Conservation (phyloP, 2,113 vertebrate genomes). For the Solea solea region DNA sequence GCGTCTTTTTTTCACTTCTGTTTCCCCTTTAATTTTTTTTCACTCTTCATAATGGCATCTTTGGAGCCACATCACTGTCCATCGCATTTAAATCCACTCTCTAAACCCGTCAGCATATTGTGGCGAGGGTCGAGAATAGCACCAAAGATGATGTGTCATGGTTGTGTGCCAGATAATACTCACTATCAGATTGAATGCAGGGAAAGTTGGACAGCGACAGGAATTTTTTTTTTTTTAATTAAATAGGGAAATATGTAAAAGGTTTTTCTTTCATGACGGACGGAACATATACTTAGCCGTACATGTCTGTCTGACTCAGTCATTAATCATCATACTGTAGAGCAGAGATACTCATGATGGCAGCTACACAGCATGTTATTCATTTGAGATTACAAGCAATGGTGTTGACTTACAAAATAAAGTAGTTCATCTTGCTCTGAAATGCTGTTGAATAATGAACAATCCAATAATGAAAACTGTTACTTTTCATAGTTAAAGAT, state of each 20-base stretch:
- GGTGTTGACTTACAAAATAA: too few species aligned
- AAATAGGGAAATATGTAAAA: slow-evolving; percentile 61
- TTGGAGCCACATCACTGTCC: slow-evolving; percentile 16
- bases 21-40: slow-evolving; percentile 27
- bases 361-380: too few species aligned
- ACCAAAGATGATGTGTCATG: slow-evolving; percentile 42
- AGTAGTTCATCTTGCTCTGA: too few species aligned
- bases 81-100: slow-evolving; percentile 46
- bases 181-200: slow-evolving; percentile 43
- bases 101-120: slow-evolving; percentile 39
- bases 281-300: slow-evolving; percentile 1
- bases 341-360: background rate
- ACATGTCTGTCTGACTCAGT: background rate
- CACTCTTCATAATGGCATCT: slow-evolving; percentile 14
- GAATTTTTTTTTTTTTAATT: slow-evolving; percentile 38
- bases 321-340: background rate
- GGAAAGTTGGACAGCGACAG: slow-evolving; percentile 56
- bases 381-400: too few species aligned
- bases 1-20: slow-evolving; percentile 21
- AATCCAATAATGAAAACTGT: too few species aligned
- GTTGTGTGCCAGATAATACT: slow-evolving; percentile 39
- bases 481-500: too few species aligned
- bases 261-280: background rate
- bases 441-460: too few species aligned
- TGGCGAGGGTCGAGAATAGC: slow-evolving; percentile 3